phyloP scores from a whole-genome alignment of 2,797 vertebrate genomes.

The Sardinella longiceps region DNA sequence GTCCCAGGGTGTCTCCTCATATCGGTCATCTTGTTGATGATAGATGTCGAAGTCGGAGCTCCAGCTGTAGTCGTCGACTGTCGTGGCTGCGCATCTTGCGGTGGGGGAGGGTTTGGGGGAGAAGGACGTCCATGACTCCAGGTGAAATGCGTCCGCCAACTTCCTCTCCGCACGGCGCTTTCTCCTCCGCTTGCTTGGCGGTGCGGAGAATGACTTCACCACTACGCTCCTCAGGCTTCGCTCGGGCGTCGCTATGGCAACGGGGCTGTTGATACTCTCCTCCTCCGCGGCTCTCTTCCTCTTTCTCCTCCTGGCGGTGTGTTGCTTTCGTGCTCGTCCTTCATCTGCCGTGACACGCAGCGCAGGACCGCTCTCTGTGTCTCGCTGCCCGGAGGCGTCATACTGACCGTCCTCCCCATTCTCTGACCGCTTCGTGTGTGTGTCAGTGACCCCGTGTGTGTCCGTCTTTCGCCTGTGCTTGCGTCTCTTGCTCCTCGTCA shows the following conservation, averaged over 20 bases:
- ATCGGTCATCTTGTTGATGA: neutral
- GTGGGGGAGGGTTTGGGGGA: conserved; percentile 32
- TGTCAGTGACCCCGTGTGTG: conserved; percentile 73
- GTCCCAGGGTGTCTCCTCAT: neutral
- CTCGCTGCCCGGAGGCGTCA: neutral
- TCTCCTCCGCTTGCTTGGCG: conserved; percentile 65
- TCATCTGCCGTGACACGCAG: neutral
- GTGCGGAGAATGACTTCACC: conserved; percentile 71
- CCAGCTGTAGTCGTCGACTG: conserved; percentile 54
- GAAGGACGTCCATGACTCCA: conserved; percentile 46
- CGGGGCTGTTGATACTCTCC: conserved; percentile 61
- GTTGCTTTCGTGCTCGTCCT: neutral
- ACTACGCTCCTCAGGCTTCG: conserved; percentile 74
- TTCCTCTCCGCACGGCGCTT: conserved; percentile 54
- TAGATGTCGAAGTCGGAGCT: conserved; percentile 47
- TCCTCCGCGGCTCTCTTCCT: conserved; percentile 38
- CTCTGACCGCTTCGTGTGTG: conserved; percentile 61
- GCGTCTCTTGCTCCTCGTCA: conserved; percentile 79
- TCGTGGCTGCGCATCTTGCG: conserved; percentile 39
- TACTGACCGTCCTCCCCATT: conserved; percentile 54
- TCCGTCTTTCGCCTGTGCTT: conserved; percentile 65
- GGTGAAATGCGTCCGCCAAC: conserved; percentile 33
- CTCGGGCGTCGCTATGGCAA: conserved; percentile 56
- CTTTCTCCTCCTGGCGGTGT: conserved; percentile 17
- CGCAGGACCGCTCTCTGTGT: neutral